Evolutionary conservation across 1,140 invertebrate genomes (phyloP).

Genomic region (Hylaeus anthracinus): DNA sequence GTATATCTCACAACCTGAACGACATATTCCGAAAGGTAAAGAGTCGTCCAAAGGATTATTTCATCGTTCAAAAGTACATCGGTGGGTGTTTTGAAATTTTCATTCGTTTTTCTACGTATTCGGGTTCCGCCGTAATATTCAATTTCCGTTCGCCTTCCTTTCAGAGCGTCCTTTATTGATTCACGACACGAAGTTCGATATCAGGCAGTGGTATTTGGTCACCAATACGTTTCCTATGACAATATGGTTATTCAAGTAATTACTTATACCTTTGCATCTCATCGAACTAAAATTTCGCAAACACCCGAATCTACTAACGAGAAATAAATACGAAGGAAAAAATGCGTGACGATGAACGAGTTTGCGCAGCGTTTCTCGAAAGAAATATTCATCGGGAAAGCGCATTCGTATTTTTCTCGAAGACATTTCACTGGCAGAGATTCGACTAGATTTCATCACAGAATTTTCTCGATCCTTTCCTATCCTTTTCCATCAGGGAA

Average conservation of each 20-base stretch:
- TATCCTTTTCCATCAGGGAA: constrained; percentile 81
- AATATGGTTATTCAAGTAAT: constrained; percentile 93
- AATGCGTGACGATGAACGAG: background rate
- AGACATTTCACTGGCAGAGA: constrained; percentile 9
- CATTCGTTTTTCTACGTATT: too few species aligned
- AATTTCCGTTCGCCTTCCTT: background rate
- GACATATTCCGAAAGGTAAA: constrained; percentile 86
- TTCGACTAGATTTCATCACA: constrained; percentile 25
- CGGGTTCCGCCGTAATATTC: background rate
- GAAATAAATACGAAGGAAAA: background rate
- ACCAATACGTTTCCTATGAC: constrained; percentile 89
- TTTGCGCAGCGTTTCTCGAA: background rate
- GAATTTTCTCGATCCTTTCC: constrained; percentile 32
- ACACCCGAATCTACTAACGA: too few species aligned
- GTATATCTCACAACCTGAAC: constrained; percentile 83
- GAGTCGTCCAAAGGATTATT: constrained; percentile 85
- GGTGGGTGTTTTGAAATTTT: constrained; percentile 81
- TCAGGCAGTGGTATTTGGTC: constrained; percentile 93
- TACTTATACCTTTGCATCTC: background rate
- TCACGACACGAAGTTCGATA: constrained; percentile 95
- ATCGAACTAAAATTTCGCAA: too few species aligned
- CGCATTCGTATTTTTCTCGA: constrained; percentile 9
- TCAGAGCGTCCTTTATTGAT: constrained; percentile 91
- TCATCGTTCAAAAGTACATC: constrained; percentile 96
- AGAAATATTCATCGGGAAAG: background rate